Percentiles rank a stretch among this genome's conserved stretches.
phyloP scores from a whole-genome alignment of 1,140 invertebrate genomes.

The Alviniconcha marisindica region DNA sequence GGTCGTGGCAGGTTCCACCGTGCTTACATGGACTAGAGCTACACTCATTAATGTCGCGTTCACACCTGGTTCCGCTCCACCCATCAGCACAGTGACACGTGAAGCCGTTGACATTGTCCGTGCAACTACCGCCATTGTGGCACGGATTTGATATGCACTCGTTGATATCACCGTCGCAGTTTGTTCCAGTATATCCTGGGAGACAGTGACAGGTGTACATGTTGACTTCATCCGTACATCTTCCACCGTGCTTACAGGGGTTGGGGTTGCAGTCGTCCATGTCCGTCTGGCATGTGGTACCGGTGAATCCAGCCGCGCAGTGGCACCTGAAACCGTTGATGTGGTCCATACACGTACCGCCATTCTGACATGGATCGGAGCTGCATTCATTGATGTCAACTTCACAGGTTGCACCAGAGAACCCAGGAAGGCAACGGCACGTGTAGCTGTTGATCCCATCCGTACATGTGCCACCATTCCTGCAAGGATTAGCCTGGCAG shows the following conservation, averaged over 20 bases:
- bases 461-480: no score
- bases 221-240: constrained; percentile 83
- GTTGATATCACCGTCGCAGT: constrained; percentile 36
- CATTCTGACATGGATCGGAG: constrained; percentile 86
- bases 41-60: constrained; percentile 95
- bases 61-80: constrained; percentile 94
- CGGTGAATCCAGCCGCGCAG: constrained; percentile 31
- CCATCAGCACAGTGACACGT: constrained; percentile 15
- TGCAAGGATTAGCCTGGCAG: no score
- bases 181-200: constrained; percentile 27
- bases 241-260: constrained; percentile 84
- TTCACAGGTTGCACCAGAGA: constrained; percentile 93
- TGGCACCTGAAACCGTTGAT: constrained; percentile 32
- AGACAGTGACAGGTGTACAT: constrained; percentile 86
- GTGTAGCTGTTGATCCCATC: no score
- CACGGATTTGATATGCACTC: no score
- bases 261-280: constrained; percentile 34
- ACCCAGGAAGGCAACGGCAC: constrained; percentile 84
- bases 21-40: constrained; percentile 92
- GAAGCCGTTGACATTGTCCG: no score
- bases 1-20: background rate
- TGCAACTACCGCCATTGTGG: no score
- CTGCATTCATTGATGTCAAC: constrained; percentile 87
- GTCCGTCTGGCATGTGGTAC: constrained; percentile 36
- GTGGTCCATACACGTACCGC: constrained; percentile 45